Percentiles rank a stretch among this genome's conserved stretches.
These are phyloP conservation scores for Luehdorfia chinensis DNA, from an alignment of 1,140 invertebrate species.

Conservation along the genomic window DNA sequence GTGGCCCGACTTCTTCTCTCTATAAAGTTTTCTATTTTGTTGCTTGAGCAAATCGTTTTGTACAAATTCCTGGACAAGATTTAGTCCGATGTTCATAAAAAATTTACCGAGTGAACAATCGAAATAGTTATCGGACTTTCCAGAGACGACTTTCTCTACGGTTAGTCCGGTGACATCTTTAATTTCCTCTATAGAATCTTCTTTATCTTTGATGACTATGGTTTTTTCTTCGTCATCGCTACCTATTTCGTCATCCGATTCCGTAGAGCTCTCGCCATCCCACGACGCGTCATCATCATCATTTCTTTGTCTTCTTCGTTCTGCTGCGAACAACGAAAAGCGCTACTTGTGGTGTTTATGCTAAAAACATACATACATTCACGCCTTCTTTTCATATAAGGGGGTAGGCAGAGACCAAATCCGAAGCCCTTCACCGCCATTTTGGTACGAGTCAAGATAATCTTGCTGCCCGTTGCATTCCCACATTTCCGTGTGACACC, in stretches of 20 bases:
- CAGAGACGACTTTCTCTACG: constrained; percentile 40
- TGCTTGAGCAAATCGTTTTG: constrained; percentile 93
- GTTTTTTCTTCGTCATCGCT: constrained; percentile 73
- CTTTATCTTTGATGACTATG: constrained; percentile 77
- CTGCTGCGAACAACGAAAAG: constrained; percentile 27
- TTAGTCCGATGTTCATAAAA: constrained; percentile 94
- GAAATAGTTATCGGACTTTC: constrained; percentile 83
- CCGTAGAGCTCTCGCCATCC: constrained; percentile 69
- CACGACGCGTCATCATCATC: constrained; percentile 68
- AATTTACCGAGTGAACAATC: constrained; percentile 93
- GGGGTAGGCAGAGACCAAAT: too few relatives aligned
- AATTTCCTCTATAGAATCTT: constrained; percentile 72
- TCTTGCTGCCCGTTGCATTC: too few relatives aligned
- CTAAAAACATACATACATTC: too few relatives aligned
- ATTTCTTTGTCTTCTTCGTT: constrained; percentile 31
- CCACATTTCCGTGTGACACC: too few relatives aligned
- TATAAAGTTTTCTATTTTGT: constrained; percentile 87
- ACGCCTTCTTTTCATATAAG: too few relatives aligned
- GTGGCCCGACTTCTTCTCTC: constrained; percentile 79
- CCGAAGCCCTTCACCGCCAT: too few relatives aligned
- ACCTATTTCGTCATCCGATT: constrained; percentile 75
- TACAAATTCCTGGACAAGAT: constrained; percentile 94
- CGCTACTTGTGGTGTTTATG: too few relatives aligned
- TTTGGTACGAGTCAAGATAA: too few relatives aligned
- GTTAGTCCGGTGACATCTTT: constrained; percentile 63